phyloP scores from a whole-genome alignment of 1,140 invertebrate genomes.

The Cyphomyrmex costatus region DNA sequence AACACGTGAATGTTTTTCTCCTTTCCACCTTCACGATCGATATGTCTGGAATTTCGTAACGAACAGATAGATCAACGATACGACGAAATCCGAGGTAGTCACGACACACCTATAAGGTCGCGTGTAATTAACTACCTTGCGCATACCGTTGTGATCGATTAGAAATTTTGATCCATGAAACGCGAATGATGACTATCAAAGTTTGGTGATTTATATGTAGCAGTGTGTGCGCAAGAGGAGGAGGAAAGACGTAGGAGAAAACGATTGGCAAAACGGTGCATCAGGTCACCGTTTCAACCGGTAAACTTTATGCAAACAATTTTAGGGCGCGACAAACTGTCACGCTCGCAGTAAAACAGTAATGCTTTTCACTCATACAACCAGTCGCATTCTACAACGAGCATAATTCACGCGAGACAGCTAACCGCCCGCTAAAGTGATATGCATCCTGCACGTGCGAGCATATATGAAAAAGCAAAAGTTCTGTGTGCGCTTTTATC shows the following conservation, averaged over 20 bases:
- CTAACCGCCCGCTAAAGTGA: conserved; percentile 63
- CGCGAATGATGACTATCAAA: conserved; percentile 66
- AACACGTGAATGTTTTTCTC: conserved; percentile 54
- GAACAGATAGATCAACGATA: conserved; percentile 1
- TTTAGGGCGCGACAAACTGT: conserved; percentile 82
- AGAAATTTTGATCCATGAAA: conserved; percentile 50
- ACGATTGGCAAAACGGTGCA: conserved; percentile 15
- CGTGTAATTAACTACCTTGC: conserved; percentile 32
- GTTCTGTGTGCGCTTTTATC: not conserved
- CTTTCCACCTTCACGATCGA: conserved; percentile 18
- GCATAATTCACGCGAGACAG: conserved; percentile 78
- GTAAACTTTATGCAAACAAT: conserved; percentile 80
- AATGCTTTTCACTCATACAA: conserved; percentile 82
- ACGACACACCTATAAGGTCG: conserved; percentile 27
- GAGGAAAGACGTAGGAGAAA: conserved; percentile 14
- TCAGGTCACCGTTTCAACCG: conserved; percentile 65
- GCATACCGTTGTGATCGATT: conserved; percentile 10
- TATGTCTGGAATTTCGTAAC: conserved; percentile 50
- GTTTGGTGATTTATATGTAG: conserved; percentile 70
- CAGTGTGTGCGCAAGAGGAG: not conserved
- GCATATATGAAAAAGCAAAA: conserved; percentile 9
- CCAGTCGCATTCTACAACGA: conserved; percentile 76
- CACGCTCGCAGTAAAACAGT: conserved; percentile 79
- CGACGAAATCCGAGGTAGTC: not conserved
- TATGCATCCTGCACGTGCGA: not conserved